A percentile compares a stretch with the other conserved stretches of the same genome.
phyloP scores from a whole-genome alignment of 2,888 invertebrate species.

The Drosophila testacea region DNA sequence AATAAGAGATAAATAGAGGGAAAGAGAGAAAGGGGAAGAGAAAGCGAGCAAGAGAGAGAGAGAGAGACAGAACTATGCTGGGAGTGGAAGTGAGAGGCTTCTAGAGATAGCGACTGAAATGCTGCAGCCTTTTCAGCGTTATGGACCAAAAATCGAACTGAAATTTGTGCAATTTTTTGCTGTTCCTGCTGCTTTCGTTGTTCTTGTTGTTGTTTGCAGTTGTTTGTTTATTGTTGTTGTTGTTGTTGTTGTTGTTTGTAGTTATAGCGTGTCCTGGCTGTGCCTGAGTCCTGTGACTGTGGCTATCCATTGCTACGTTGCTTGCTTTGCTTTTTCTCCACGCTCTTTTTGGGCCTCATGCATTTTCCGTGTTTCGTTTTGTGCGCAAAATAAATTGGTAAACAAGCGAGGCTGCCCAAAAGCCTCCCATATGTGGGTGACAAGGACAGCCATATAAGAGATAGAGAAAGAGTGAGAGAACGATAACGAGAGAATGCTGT shows the following conservation, averaged over 20 bases:
- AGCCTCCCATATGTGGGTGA: constrained; percentile 50
- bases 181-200: constrained; percentile 1
- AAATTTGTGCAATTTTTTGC: constrained; percentile 57
- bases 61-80: neutral
- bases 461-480: constrained; percentile 13
- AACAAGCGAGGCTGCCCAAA: constrained; percentile 67
- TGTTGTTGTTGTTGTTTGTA: constrained; percentile 36
- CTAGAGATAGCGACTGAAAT: constrained; percentile 42
- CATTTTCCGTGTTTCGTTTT: constrained; percentile 82
- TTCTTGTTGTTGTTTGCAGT: constrained; percentile 33
- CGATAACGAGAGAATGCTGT: constrained; percentile 10
- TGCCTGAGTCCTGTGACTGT: constrained; percentile 31
- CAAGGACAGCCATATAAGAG: constrained; percentile 25
- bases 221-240: constrained; percentile 22
- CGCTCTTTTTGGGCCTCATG: constrained; percentile 66
- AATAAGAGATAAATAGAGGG: constrained; percentile 20
- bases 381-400: constrained; percentile 81
- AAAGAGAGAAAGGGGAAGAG: constrained; percentile 30
- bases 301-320: constrained; percentile 48
- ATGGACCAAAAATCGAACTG: constrained; percentile 77
- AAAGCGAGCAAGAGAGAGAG: neutral
- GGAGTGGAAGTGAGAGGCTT: constrained; percentile 3
- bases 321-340: constrained; percentile 32
- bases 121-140: constrained; percentile 58
- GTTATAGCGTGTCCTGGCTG: constrained; percentile 20